phyloP scores from a whole-genome alignment of 2,113 vertebrate species.

The Thamnophis sirtalis region DNA sequence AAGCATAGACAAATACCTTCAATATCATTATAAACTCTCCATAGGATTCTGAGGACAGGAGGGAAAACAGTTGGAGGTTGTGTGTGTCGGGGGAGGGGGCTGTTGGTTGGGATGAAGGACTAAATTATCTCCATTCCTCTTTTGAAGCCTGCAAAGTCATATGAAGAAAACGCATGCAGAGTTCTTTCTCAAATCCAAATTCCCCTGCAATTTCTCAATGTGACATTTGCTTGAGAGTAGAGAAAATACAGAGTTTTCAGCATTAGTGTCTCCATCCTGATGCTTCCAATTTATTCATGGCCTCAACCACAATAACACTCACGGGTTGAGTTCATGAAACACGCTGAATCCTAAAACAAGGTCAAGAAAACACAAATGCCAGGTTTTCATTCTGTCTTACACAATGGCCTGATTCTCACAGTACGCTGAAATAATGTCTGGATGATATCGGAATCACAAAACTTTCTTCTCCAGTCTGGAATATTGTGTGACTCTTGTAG shows the following conservation, averaged over 20 bases:
- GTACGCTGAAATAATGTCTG: background rate
- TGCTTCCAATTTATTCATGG: conserved; percentile 54
- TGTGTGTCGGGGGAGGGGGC: background rate
- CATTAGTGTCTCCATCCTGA: conserved; percentile 41
- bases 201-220: conserved; percentile 48
- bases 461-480: background rate
- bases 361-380: background rate
- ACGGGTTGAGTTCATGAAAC: background rate
- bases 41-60: conserved; percentile 18
- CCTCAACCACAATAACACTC: conserved; percentile 18
- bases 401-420: background rate
- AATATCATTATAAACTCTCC: conserved; percentile 39
- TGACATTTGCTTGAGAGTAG: conserved; percentile 52
- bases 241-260: conserved; percentile 42
- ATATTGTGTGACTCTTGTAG: conserved; percentile 32
- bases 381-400: background rate
- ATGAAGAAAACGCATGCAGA: conserved; percentile 35
- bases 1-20: conserved; percentile 41
- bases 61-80: background rate
- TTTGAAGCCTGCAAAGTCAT: conserved; percentile 37
- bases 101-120: conserved; percentile 43
- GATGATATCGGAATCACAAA: background rate
- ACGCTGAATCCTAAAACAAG: background rate
- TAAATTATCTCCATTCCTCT: conserved; percentile 57
- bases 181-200: conserved; percentile 29